Conservation (phyloP, 2,113 vertebrate genomes). For the Ammospiza caudacuta region DNA sequence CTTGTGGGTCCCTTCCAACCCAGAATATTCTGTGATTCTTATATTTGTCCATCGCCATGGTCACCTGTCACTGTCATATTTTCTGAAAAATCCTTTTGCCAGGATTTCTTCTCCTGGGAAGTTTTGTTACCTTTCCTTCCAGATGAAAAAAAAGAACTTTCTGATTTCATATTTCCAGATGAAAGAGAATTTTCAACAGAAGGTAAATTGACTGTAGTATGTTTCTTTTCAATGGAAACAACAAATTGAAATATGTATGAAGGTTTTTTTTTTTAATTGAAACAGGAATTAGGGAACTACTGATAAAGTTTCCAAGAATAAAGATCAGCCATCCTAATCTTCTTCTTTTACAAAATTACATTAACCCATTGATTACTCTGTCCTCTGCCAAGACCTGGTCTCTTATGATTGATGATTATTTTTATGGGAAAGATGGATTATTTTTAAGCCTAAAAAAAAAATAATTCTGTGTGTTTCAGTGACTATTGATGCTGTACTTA, state of each 20-base stretch:
- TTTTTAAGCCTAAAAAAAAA: neutral
- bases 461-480: neutral
- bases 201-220: neutral
- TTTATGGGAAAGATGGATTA: neutral
- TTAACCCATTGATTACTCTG: neutral
- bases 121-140: neutral
- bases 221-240: neutral
- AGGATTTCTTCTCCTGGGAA: too few species aligned
- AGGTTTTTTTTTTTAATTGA: neutral
- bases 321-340: neutral
- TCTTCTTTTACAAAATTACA: neutral
- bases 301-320: neutral
- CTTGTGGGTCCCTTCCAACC: neutral
- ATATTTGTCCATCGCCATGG: neutral
- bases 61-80: too few species aligned
- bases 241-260: neutral
- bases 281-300: neutral
- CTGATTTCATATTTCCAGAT: too few species aligned
- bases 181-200: neutral
- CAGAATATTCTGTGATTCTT: neutral
- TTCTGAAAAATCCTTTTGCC: too few species aligned
- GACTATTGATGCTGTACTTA: neutral
- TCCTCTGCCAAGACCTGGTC: neutral
- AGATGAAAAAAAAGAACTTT: neutral
- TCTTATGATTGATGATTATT: neutral